Percentiles rank a stretch among this genome's conserved stretches.
phyloP scores from a whole-genome alignment of 1,140 invertebrate species.

The Zaprionus inermis region DNA sequence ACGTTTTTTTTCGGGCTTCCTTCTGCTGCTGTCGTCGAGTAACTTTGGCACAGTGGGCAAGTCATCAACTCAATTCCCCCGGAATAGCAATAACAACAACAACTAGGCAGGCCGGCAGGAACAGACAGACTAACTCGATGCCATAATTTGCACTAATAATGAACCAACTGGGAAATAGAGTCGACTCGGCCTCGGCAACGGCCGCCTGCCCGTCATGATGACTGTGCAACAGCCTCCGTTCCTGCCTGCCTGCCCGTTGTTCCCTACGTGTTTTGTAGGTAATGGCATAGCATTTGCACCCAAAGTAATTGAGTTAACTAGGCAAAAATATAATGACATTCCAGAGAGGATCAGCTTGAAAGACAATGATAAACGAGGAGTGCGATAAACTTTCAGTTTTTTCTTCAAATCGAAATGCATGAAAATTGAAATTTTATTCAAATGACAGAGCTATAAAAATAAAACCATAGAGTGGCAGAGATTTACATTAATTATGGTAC shows the following conservation, averaged over 20 bases:
- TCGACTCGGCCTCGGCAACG: not conserved
- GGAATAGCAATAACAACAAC: conserved; percentile 34
- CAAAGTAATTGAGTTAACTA: conserved; percentile 67
- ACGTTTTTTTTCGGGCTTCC: conserved; percentile 2
- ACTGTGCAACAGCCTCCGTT: conserved; percentile 11
- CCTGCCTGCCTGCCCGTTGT: not conserved
- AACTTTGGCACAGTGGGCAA: conserved; percentile 38
- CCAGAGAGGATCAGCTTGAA: not conserved
- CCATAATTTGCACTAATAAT: conserved; percentile 68
- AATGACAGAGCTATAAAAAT: conserved; percentile 56
- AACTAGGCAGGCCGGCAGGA: not conserved
- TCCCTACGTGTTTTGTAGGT: conserved; percentile 22
- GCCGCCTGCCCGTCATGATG: conserved; percentile 38
- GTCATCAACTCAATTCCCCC: conserved; percentile 43
- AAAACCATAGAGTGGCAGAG: conserved; percentile 36
- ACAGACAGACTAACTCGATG: not conserved
- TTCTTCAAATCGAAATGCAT: conserved; percentile 48
- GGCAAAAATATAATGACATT: conserved; percentile 54
- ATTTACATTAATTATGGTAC: conserved; percentile 77
- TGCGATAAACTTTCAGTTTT: conserved; percentile 25
- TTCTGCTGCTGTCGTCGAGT: conserved; percentile 7
- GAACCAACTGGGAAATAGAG: conserved; percentile 49
- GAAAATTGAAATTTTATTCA: conserved; percentile 79
- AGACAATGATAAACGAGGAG: conserved; percentile 27
- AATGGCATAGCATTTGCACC: conserved; percentile 44